Evolutionary conservation across 2,113 vertebrate species (phyloP).

Genomic region (Polyodon spathula): DNA sequence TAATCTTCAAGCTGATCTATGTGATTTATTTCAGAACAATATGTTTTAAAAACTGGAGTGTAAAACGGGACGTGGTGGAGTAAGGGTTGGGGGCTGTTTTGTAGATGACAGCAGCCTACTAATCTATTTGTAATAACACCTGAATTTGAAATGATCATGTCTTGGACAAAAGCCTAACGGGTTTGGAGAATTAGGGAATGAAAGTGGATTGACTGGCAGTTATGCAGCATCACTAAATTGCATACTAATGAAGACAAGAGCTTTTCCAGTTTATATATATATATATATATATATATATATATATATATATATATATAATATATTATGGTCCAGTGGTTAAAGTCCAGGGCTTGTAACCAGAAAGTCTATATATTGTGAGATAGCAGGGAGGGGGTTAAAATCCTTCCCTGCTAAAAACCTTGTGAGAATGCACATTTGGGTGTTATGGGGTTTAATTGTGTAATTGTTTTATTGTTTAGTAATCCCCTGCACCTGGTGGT

Average conservation of each 20-base stretch:
- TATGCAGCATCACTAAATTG: constrained; percentile 11
- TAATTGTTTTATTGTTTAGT: too few species aligned
- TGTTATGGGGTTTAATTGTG: too few species aligned
- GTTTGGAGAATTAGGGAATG: constrained; percentile 27
- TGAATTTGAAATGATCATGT: constrained; percentile 23
- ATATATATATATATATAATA: neutral
- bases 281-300: too few species aligned
- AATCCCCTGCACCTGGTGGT: too few species aligned
- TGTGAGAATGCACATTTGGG: too few species aligned
- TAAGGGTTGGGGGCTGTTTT: neutral
- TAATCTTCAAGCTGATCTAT: too few species aligned
- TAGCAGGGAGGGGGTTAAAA: too few species aligned
- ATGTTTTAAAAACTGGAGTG: too few species aligned
- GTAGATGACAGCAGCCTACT: neutral
- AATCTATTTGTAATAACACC: constrained; percentile 11
- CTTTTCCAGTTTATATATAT: constrained; percentile 9
- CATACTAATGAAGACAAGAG: constrained; percentile 13
- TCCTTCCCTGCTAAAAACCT: too few species aligned
- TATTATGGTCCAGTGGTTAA: neutral
- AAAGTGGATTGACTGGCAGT: constrained; percentile 6
- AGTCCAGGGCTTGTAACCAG: neutral
- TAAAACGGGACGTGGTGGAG: too few species aligned
- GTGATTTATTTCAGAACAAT: too few species aligned
- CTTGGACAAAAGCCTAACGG: constrained; percentile 47
- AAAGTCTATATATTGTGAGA: too few species aligned